Evolutionary conservation across 2,888 invertebrate species (phyloP).

Genomic region (Caenorhabditis sp.): DNA sequence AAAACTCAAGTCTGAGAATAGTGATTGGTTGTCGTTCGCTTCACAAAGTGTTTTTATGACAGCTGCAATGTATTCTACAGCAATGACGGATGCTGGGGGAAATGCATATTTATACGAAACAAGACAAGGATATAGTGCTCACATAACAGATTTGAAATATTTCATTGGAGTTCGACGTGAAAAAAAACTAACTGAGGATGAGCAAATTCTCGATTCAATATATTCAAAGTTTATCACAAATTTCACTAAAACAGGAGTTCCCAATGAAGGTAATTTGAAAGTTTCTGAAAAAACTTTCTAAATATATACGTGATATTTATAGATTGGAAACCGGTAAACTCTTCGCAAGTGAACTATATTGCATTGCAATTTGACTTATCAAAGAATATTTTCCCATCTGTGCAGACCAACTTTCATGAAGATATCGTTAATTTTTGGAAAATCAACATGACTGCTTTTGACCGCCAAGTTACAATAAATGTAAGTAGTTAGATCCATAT

Average conservation of each 20-base stretch:
- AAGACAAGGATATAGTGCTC: conserved; percentile 5
- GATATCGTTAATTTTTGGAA: conserved; percentile 30
- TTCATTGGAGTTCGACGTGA: conserved; percentile 28
- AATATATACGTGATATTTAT: not conserved
- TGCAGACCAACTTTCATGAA: conserved; percentile 26
- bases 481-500: conserved; percentile 9
- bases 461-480: conserved; percentile 18
- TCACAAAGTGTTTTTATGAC: conserved; percentile 21
- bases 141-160: conserved; percentile 26
- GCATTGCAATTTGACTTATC: conserved; percentile 21
- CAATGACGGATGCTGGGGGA: conserved; percentile 15
- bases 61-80: conserved; percentile 10
- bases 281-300: not conserved
- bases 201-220: conserved; percentile 25
- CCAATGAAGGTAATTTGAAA: conserved; percentile 20
- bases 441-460: conserved; percentile 39
- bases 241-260: conserved; percentile 20
- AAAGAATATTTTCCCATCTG: conserved; percentile 13
- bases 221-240: conserved; percentile 22
- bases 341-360: conserved; percentile 24
- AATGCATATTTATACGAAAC: conserved; percentile 23
- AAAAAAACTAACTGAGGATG: conserved; percentile 9
- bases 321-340: conserved; percentile 26
- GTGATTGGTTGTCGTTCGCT: not conserved
- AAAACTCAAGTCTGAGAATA: conserved; percentile 1